Evolutionary conservation across 2,113 vertebrate genomes (phyloP), one percentile per base, ranked within the genome.

Genomic region (Apteryx mantelli): DNA sequence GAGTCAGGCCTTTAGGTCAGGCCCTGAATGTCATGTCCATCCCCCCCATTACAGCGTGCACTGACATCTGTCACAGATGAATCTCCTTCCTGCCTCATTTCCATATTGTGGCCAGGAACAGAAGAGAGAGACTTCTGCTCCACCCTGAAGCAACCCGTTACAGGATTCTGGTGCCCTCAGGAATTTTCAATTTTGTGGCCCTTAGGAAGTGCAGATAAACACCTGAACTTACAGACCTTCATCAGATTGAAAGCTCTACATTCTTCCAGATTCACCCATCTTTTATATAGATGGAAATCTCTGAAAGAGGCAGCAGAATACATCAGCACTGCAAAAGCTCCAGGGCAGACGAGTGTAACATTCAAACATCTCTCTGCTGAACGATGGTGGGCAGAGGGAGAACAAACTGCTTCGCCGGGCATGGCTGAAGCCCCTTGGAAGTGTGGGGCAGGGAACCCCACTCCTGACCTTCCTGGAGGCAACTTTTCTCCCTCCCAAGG

Each of bases 1-100:
- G 4, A 0, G 14, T 77, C 53, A 60, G 56, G 56, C 55, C 89
- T 77, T 6, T 4, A 5, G 42, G 22, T 22, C 11, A 0, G 5
- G 2, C 44, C 65, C 30, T 18, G 25, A 6, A 21, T 46, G 16
- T 19, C 24, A 1, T 6, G 1, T 3, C 42, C 48, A 1, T 36
- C 36, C 22, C 24, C 40, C 25, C 46, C 26, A 10, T 58, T 28
- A 10, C 55, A 18, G 1, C 40, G 4, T 44, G 9, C 71, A 3
- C 53, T 28, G 30, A 6, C 55, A 13, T 7, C 56, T 48, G 63
- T 30, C 71, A 9, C 42, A 32, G 42, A 8, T 2, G 48, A 69
- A 40, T 38, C 36, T 14, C 28, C 28, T 74, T 55, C 50, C 25
- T n/a, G 50, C n/a, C 22, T 5, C 19, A 65, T 70, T 28, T 16